phyloP scores from a whole-genome alignment of 2,888 invertebrate species.

The Melieria crassipennis region DNA sequence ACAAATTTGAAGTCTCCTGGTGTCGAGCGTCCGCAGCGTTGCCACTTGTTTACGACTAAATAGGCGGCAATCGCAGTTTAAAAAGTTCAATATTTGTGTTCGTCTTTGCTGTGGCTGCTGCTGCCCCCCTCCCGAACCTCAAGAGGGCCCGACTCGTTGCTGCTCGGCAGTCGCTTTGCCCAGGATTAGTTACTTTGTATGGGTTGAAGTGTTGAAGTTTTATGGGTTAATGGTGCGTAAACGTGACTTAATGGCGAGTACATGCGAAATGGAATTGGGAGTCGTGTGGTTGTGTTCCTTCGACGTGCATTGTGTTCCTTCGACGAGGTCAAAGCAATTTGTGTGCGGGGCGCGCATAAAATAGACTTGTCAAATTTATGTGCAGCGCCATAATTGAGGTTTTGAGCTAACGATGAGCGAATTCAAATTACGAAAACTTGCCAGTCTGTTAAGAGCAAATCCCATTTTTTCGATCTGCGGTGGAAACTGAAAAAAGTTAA shows the following conservation, averaged over 20 bases:
- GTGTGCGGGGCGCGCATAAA: conserved; percentile 8
- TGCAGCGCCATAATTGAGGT: neutral
- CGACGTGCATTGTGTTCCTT: conserved; percentile 27
- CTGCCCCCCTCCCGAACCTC: neutral
- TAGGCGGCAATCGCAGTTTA: conserved; percentile 26
- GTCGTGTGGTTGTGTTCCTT: conserved; percentile 39
- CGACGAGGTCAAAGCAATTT: conserved; percentile 39
- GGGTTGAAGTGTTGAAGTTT: conserved; percentile 42
- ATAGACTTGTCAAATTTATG: neutral
- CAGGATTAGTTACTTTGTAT: conserved; percentile 11
- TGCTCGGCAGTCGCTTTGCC: neutral
- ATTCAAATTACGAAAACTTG: too few relatives aligned
- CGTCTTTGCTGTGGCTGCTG: conserved; percentile 25
- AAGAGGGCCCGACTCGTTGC: neutral
- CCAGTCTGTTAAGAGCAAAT: too few relatives aligned
- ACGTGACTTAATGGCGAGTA: conserved; percentile 59
- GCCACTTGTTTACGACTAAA: conserved; percentile 45
- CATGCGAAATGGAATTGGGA: conserved; percentile 6
- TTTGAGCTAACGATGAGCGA: too few relatives aligned
- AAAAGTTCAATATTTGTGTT: conserved; percentile 61
- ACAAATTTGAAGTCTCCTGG: conserved; percentile 44
- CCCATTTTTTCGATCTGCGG: too few relatives aligned
- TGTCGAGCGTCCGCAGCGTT: neutral
- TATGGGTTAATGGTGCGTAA: conserved; percentile 64
- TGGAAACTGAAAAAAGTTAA: too few relatives aligned